Percentiles rank a stretch among this genome's conserved stretches.
Conservation (phyloP, 1,140 invertebrate genomes). For the Drosophila punjabiensis region DNA sequence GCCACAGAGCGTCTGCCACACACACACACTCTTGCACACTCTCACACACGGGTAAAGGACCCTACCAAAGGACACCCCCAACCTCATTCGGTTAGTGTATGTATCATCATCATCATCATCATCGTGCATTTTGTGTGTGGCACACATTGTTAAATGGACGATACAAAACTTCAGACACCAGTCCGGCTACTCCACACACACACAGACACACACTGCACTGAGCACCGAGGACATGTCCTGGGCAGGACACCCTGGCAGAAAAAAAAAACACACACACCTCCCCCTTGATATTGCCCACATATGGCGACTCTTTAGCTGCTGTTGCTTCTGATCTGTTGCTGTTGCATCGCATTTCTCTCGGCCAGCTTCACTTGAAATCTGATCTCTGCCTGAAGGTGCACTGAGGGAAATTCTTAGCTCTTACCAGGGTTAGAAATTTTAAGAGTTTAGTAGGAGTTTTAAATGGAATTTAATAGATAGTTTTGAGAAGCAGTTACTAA, state of each 20-base stretch:
- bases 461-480: too few species aligned
- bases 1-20: constrained; percentile 38
- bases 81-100: constrained; percentile 31
- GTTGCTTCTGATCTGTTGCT: constrained; percentile 47
- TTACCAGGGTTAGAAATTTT: too few species aligned
- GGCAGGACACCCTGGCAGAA: constrained; percentile 16
- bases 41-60: constrained; percentile 8
- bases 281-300: constrained; percentile 1
- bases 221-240: constrained; percentile 28
- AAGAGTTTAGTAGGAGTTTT: too few species aligned
- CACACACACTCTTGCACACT: constrained; percentile 7
- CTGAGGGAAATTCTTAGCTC: not conserved
- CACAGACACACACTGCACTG: not conserved
- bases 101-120: constrained; percentile 65
- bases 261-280: not conserved
- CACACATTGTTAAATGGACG: constrained; percentile 84
- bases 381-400: constrained; percentile 38
- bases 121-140: constrained; percentile 68
- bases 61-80: constrained; percentile 10
- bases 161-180: constrained; percentile 75
- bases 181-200: not conserved
- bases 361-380: constrained; percentile 45
- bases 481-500: too few species aligned
- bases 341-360: constrained; percentile 39
- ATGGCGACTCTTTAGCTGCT: constrained; percentile 29